phyloP scores from a whole-genome alignment of 2,113 vertebrate genomes.

The Tor tambroides region DNA sequence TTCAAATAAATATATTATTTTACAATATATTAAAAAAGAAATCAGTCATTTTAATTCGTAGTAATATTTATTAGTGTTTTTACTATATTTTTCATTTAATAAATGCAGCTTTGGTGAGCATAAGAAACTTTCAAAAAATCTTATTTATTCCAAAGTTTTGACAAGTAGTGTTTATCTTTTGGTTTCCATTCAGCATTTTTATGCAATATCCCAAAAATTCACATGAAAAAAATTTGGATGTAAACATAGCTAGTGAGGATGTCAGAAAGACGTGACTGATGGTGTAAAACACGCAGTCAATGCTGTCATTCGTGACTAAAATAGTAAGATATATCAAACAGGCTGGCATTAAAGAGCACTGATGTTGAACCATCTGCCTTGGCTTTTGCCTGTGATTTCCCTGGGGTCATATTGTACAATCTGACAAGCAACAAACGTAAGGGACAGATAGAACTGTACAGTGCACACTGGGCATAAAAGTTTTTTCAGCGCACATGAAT shows the following conservation, averaged over 20 bases:
- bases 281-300: neutral
- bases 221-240: neutral
- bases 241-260: neutral
- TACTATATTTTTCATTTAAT: neutral
- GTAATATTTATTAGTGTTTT: neutral
- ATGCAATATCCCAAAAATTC: neutral
- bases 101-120: neutral
- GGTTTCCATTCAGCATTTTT: neutral
- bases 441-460: slow-evolving; percentile 10
- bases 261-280: neutral
- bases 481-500: neutral
- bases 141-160: neutral
- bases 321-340: neutral
- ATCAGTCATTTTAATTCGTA: neutral
- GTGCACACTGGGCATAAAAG: neutral
- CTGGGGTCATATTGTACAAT: neutral
- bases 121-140: neutral
- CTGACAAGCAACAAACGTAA: slow-evolving; percentile 6
- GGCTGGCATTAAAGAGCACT: slow-evolving; percentile 8
- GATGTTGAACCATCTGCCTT: slow-evolving; percentile 23
- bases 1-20: neutral
- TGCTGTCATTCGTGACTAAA: neutral
- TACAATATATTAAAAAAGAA: too few species aligned
- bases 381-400: neutral
- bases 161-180: neutral